phyloP scores from a whole-genome alignment of 2,888 invertebrate species.

The Formica aserva region DNA sequence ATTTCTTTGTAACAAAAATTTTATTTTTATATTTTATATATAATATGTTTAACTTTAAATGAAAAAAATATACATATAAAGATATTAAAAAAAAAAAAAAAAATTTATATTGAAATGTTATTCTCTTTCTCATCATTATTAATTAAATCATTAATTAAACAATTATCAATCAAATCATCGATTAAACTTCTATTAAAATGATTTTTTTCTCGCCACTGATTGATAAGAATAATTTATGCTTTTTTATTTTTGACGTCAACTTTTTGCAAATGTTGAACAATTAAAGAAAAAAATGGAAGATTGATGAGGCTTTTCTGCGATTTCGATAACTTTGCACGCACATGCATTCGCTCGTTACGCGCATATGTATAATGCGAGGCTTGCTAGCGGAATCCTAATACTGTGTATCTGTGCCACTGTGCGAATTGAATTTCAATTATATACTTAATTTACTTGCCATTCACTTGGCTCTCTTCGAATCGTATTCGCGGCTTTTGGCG shows the following conservation, averaged over 20 bases:
- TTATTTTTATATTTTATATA: background rate
- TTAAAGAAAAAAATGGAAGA: background rate
- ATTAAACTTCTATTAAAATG: background rate
- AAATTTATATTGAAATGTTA: background rate
- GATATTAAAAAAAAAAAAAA: background rate
- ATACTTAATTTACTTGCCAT: constrained; percentile 76
- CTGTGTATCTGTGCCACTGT: constrained; percentile 78
- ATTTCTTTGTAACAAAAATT: background rate
- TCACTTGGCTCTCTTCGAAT: constrained; percentile 63
- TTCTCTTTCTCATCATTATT: background rate
- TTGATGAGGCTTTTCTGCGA: background rate
- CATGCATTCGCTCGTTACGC: constrained; percentile 45
- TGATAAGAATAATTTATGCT: background rate
- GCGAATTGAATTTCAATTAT: constrained; percentile 78
- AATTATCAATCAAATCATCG: background rate
- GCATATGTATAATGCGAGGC: constrained; percentile 59
- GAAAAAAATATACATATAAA: background rate
- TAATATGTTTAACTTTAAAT: background rate
- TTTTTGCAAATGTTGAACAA: background rate
- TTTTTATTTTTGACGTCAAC: background rate
- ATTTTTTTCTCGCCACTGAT: background rate
- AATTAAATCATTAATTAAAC: background rate
- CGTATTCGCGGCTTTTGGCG: constrained; percentile 74
- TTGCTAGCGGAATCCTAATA: constrained; percentile 72
- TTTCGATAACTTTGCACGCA: constrained; percentile 26